Evolutionary conservation across 2,888 invertebrate genomes (phyloP).

Genomic region (Ectemnius lituratus): DNA sequence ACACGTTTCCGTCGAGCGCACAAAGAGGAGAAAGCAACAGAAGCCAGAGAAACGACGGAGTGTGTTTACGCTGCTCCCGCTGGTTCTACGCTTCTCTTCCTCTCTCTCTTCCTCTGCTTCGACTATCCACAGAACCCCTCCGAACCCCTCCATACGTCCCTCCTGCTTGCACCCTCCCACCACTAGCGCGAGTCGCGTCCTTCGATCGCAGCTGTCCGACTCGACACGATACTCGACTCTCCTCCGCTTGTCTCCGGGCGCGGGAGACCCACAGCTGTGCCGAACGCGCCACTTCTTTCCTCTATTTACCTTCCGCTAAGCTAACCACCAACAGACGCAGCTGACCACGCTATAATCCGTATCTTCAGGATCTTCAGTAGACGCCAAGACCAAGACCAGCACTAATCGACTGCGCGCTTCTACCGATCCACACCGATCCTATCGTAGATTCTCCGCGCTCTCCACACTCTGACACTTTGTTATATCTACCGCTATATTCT

Average conservation of each 20-base stretch:
- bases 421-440: no score
- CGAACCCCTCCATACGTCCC: constrained; percentile 38
- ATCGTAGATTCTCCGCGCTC: no score
- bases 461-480: no score
- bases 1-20: constrained; percentile 60
- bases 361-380: no score
- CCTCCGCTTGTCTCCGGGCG: constrained; percentile 37
- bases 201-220: constrained; percentile 66
- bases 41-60: constrained; percentile 7
- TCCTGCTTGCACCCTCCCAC: constrained; percentile 20
- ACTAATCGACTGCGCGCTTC: no score
- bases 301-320: no score
- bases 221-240: constrained; percentile 32
- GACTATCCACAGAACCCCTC: constrained; percentile 38
- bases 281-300: constrained; percentile 20
- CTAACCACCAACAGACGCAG: no score
- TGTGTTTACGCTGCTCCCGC: constrained; percentile 62
- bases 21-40: constrained; percentile 64
- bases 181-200: constrained; percentile 45
- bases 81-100: no score
- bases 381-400: no score
- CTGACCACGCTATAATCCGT: no score
- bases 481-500: no score
- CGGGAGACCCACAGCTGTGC: constrained; percentile 37
- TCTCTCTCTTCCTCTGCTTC: constrained; percentile 15